A percentile compares a stretch with the other conserved stretches of the same genome.
Conservation (phyloP, 1,140 invertebrate genomes). For the Formica exsecta region DNA sequence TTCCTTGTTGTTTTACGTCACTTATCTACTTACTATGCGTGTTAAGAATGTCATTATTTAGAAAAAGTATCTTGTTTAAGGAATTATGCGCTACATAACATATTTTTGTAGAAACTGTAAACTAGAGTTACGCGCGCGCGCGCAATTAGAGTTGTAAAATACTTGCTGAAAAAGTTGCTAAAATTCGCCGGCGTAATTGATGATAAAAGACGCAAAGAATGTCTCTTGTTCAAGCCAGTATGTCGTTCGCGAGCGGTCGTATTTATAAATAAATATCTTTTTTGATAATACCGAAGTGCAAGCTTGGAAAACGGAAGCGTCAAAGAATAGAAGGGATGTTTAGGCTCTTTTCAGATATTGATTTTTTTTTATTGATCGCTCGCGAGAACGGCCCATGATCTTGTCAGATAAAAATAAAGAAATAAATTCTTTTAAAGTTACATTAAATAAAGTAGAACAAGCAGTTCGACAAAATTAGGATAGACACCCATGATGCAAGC, state of each 20-base stretch:
- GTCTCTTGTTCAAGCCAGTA: conserved; percentile 60
- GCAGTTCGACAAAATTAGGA: conserved; percentile 35
- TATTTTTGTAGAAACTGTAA: conserved; percentile 35
- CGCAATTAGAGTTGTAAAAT: conserved; percentile 22
- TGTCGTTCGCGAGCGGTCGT: conserved; percentile 72
- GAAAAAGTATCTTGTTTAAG: conserved; percentile 17
- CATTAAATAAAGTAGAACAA: conserved; percentile 6
- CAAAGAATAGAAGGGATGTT: conserved; percentile 40
- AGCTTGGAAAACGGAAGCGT: conserved; percentile 59
- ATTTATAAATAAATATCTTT: conserved; percentile 15
- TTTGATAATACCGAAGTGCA: conserved; percentile 28
- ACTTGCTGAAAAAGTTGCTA: background rate
- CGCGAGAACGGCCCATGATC: conserved; percentile 65
- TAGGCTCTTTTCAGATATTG: conserved; percentile 34
- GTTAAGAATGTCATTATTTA: conserved; percentile 15
- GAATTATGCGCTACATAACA: background rate
- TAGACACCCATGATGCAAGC: conserved; percentile 79
- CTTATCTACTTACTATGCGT: background rate
- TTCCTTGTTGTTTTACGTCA: conserved; percentile 47
- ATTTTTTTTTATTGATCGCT: conserved; percentile 72
- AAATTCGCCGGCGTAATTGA: background rate
- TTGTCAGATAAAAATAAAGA: conserved; percentile 35
- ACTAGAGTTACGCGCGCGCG: background rate
- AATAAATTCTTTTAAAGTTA: conserved; percentile 29
- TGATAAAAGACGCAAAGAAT: conserved; percentile 45